phyloP scores from a whole-genome alignment of 2,113 vertebrate species.

The Lipophrys pholis region DNA sequence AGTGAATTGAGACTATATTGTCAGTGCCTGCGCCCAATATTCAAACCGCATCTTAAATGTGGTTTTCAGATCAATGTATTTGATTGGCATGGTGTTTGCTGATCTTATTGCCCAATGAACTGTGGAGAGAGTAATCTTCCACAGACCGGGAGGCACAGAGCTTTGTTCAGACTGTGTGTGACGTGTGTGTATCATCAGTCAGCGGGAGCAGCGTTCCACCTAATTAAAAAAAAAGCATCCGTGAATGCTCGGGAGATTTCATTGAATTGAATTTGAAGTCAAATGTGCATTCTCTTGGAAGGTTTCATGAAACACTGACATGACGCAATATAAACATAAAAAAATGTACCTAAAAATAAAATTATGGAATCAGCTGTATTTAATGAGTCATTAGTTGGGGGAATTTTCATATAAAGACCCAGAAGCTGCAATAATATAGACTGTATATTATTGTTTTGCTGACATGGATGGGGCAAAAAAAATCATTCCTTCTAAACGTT shows the following conservation, averaged over 20 bases:
- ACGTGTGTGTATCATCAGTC: constrained; percentile 24
- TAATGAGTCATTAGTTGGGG: not conserved
- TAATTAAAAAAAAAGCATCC: constrained; percentile 52
- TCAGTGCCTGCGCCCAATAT: too few species aligned
- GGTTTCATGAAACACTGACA: constrained; percentile 5
- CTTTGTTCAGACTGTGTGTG: constrained; percentile 31
- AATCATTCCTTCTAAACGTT: too few species aligned
- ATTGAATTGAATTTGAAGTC: constrained; percentile 20
- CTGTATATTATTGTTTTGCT: too few species aligned
- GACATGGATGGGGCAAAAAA: too few species aligned
- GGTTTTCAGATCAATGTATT: not conserved
- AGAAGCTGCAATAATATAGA: not conserved
- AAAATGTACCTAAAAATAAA: not conserved
- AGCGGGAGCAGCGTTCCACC: constrained; percentile 30
- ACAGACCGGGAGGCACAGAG: constrained; percentile 15
- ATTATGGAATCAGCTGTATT: not conserved
- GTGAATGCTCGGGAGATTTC: constrained; percentile 15
- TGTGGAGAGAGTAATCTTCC: constrained; percentile 16
- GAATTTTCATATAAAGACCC: not conserved
- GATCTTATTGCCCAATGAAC: not conserved
- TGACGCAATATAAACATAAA: not conserved
- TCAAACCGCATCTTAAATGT: too few species aligned
- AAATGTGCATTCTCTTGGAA: constrained; percentile 24
- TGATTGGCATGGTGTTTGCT: constrained; percentile 26
- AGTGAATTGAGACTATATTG: too few species aligned